Conservation (phyloP, 2,113 vertebrate species). For the Ageneiosus marmoratus region DNA sequence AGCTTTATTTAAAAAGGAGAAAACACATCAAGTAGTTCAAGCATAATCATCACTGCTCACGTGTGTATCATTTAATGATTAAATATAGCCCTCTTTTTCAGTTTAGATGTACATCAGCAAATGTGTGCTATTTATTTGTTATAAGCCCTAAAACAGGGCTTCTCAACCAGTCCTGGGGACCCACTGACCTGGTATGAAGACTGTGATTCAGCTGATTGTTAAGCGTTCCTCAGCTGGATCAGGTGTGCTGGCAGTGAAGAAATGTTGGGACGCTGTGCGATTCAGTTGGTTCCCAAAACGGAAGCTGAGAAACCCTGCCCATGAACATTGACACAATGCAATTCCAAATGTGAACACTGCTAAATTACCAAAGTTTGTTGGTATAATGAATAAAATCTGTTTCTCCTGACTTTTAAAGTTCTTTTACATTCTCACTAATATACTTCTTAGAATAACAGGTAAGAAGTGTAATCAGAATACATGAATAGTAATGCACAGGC, state of each 20-base stretch:
- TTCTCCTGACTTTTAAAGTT: conserved; percentile 67
- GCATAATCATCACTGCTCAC: conserved; percentile 67
- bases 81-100: conserved; percentile 71
- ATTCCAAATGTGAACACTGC: conserved; percentile 77
- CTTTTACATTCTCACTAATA: conserved; percentile 12
- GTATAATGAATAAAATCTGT: conserved; percentile 80
- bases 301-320: not conserved
- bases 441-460: too few species aligned
- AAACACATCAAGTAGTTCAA: conserved; percentile 68
- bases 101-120: conserved; percentile 77
- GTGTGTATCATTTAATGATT: conserved; percentile 76
- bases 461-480: not conserved
- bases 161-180: not conserved
- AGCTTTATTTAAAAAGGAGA: conserved; percentile 83
- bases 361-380: conserved; percentile 84
- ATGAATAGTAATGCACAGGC: not conserved
- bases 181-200: not conserved
- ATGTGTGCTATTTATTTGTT: conserved; percentile 80
- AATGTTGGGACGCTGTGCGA: not conserved
- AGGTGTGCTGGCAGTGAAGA: not conserved
- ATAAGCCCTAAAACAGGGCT: conserved; percentile 57
- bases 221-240: not conserved
- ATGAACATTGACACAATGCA: conserved; percentile 71
- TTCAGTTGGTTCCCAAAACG: conserved; percentile 15
- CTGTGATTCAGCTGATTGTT: conserved; percentile 14